Percentiles rank a stretch among this genome's conserved stretches.
Evolutionary conservation across 2,888 invertebrate genomes (phyloP).

Genomic region (Agriopis aurantiaria): DNA sequence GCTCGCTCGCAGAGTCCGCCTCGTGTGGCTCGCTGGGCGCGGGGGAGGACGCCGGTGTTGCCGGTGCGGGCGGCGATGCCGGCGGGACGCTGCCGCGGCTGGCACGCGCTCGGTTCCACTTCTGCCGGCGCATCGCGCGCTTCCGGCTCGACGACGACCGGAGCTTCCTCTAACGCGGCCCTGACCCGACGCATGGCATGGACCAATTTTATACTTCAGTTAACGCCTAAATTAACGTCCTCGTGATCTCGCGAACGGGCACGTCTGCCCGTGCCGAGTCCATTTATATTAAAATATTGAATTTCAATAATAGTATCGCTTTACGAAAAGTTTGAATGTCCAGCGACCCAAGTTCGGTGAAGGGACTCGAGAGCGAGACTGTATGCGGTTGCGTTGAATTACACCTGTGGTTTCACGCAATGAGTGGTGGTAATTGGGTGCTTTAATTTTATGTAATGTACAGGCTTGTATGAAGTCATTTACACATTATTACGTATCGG

Average conservation of each 20-base stretch:
- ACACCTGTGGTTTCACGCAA: conserved; percentile 64
- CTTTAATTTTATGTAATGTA: conserved; percentile 78
- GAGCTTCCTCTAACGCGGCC: conserved; percentile 75
- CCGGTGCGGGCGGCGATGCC: conserved; percentile 38
- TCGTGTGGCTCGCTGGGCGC: conserved; percentile 40
- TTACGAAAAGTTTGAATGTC: conserved; percentile 62
- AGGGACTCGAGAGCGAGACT: conserved; percentile 56
- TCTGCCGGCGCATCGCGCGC: conserved; percentile 77
- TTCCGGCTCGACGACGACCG: conserved; percentile 72
- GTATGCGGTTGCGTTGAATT: conserved; percentile 56
- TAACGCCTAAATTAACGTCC: conserved; percentile 77
- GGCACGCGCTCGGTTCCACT: conserved; percentile 75
- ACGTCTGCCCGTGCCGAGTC: conserved; percentile 68
- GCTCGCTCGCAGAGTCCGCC: conserved; percentile 81
- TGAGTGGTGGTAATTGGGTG: conserved; percentile 78
- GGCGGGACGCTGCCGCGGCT: conserved; percentile 57
- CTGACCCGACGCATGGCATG: conserved; percentile 71
- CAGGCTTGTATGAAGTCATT: conserved; percentile 68
- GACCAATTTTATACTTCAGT: conserved; percentile 83
- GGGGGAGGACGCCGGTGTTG: conserved; percentile 38
- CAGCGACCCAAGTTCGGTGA: conserved; percentile 57
- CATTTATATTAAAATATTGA: conserved; percentile 69
- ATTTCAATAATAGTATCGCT: conserved; percentile 65
- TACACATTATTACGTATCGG: conserved; percentile 62
- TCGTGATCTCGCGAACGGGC: conserved; percentile 68